Evolutionary conservation across 1,140 invertebrate genomes (phyloP).

Genomic region (Adoxophyes honmai): DNA sequence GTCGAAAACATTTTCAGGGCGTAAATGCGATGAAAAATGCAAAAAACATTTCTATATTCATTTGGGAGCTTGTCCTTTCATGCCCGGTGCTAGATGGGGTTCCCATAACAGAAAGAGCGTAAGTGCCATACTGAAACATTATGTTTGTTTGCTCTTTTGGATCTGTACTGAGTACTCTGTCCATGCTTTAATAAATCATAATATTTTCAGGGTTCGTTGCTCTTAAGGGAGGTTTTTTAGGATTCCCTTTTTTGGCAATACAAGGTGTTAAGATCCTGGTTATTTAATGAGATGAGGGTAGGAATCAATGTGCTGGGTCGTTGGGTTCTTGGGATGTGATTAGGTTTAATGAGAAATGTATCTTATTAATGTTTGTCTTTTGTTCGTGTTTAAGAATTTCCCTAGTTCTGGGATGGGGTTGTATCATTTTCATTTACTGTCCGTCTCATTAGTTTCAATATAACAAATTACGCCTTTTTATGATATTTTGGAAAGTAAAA

Average conservation of each 20-base stretch:
- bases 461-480: too few relatives aligned
- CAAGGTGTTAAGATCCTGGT: neutral
- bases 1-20: constrained; percentile 9
- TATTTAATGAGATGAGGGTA: neutral
- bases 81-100: neutral
- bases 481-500: too few relatives aligned
- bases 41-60: constrained; percentile 15
- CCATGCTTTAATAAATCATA: constrained; percentile 51
- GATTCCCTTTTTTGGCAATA: constrained; percentile 26
- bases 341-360: too few relatives aligned
- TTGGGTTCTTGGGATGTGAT: too few relatives aligned
- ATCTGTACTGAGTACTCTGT: neutral
- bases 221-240: constrained; percentile 48
- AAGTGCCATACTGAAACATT: neutral
- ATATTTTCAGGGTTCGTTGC: constrained; percentile 36
- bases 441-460: too few relatives aligned
- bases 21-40: constrained; percentile 15
- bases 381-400: too few relatives aligned
- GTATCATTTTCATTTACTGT: too few relatives aligned
- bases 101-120: neutral
- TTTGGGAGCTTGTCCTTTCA: constrained; percentile 11
- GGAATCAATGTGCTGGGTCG: too few relatives aligned
- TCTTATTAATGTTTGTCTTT: too few relatives aligned
- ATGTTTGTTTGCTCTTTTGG: neutral
- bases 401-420: too few relatives aligned